Base-by-base conservation (phyloP, 2,888 invertebrate species). In the Sympetrum striolatum region DNA sequence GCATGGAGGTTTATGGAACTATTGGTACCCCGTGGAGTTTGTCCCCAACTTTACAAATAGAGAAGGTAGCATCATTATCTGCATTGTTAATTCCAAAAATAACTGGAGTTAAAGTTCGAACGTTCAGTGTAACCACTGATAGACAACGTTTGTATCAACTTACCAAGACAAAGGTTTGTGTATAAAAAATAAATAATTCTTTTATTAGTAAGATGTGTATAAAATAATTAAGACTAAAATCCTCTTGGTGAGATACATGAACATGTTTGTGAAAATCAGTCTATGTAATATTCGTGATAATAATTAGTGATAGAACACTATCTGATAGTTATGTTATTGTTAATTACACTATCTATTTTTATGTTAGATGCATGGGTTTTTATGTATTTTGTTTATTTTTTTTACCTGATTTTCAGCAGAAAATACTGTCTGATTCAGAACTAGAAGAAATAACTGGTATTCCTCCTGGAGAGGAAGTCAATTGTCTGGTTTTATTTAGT, bases 361-460 rank as follows among this genome's bases (percentile, higher is more conserved):
- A 53, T 53, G 53, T 53, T 18, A 18, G 53, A 53, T 18, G 1
- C 5, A 3, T 53, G 18, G 53, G 53, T 14, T 12, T 44, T 4
- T 25, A 80, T 25, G 3, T 44, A 2, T 48, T 81, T 44, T 48
- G 10, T 22, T 44, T n/a, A n/a, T 10, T 18, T 10, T 31, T 44
- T 82, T 82, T 22, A 35, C 82, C 0, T 14, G 22, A 73, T 73
- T 73, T 37, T 22, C n/a, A 80, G 37, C 37, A 37, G 39, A 37
- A 18, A 37, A 0, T 86, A 18, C 31, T 86, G 18, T 60, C 86
- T n/a, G 64, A 86, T 64, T 58, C 58, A 37, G 60, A 86, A 37
- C 37, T 86, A n/a, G 86, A 86, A 22, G 58, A 60, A 35, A 35
- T 86, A 5, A 86, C 86, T 31, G 86, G 86, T 60, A 86, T 86